Conservation (phyloP, 2,797 vertebrate species). For the Amphiprion clarkii region DNA sequence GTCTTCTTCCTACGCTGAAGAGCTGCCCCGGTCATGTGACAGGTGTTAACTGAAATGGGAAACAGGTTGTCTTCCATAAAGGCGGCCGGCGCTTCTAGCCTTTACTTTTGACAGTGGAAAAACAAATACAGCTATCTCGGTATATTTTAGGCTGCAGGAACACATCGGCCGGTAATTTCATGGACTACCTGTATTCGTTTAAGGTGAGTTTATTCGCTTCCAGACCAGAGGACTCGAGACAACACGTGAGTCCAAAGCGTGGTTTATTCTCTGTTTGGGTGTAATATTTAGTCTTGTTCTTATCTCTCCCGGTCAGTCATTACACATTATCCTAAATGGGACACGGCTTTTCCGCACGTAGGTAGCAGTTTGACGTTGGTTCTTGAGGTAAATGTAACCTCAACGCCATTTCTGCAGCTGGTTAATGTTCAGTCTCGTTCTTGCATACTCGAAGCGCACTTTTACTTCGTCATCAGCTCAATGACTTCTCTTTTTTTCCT, state of each 20-base stretch:
- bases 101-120: slow-evolving; percentile 29
- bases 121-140: slow-evolving; percentile 23
- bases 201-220: slow-evolving; percentile 77
- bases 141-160: neutral
- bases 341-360: neutral
- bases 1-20: slow-evolving; percentile 56
- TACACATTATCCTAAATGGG: slow-evolving; percentile 3
- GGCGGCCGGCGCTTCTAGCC: neutral
- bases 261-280: neutral
- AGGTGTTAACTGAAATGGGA: slow-evolving; percentile 26
- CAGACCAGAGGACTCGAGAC: neutral
- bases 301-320: slow-evolving; percentile 15
- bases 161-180: slow-evolving; percentile 46
- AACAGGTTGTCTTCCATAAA: slow-evolving; percentile 11
- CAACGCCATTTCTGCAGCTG: slow-evolving; percentile 35
- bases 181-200: slow-evolving; percentile 79
- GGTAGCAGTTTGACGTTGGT: slow-evolving; percentile 3
- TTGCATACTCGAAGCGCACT: neutral
- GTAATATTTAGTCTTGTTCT: neutral
- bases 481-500: slow-evolving; percentile 9
- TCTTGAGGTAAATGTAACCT: slow-evolving; percentile 47
- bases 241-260: slow-evolving; percentile 4
- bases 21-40: slow-evolving; percentile 70
- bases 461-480: slow-evolving; percentile 38
- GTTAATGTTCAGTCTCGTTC: slow-evolving; percentile 66